Percentiles rank a stretch among this genome's conserved stretches.
Evolutionary conservation across 1,140 invertebrate genomes (phyloP).

Genomic region (Conus ventricosus): DNA sequence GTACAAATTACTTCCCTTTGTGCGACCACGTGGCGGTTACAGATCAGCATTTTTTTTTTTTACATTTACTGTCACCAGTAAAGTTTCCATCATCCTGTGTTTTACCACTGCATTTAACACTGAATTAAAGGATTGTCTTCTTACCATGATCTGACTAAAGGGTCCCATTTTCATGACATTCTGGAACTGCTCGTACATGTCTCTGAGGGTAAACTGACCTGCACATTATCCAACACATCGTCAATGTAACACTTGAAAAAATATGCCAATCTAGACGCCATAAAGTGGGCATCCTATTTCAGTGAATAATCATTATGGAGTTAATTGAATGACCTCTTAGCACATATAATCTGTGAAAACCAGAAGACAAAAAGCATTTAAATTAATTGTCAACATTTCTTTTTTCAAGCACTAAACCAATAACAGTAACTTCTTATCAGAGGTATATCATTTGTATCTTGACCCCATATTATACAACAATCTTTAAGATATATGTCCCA

Average conservation of each 20-base stretch:
- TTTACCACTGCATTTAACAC: neutral
- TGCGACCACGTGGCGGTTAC: neutral
- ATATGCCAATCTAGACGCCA: too few relatives aligned
- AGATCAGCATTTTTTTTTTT: neutral
- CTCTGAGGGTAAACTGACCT: slow-evolving; percentile 96
- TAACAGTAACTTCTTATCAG: neutral
- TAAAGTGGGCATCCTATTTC: too few relatives aligned
- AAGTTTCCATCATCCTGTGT: neutral
- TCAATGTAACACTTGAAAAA: neutral
- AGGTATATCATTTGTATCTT: neutral
- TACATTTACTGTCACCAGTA: neutral
- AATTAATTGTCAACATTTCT: neutral
- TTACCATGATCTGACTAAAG: slow-evolving; percentile 99
- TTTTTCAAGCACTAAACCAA: neutral
- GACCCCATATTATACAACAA: neutral
- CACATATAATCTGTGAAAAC: too few relatives aligned
- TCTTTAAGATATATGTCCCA: neutral
- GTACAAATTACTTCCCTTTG: neutral
- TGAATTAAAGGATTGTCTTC: slow-evolving; percentile 23
- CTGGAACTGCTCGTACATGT: slow-evolving; percentile 99
- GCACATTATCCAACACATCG: slow-evolving; percentile 11
- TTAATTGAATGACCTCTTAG: too few relatives aligned
- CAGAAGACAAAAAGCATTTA: too few relatives aligned
- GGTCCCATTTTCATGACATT: slow-evolving; percentile 99
- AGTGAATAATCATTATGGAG: too few relatives aligned